Evolutionary conservation across 30 jellyfish, hydroid and myxozoan genomes (phyloP), one percentile per base, ranked within the genome.

Genomic region (Mastigias papua): DNA sequence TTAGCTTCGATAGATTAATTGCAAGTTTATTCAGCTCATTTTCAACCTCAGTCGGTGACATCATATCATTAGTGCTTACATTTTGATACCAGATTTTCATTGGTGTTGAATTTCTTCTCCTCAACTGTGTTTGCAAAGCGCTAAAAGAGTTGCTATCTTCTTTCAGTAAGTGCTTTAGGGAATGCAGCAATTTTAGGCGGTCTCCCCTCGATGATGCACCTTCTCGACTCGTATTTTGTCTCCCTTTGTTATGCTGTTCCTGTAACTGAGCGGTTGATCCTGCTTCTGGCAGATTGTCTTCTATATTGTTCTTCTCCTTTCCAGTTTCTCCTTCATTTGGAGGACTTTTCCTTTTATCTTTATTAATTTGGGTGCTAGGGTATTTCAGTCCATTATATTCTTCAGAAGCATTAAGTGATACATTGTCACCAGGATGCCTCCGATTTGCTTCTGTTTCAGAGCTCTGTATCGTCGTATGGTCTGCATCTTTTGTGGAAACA

Each of bases 131-230:
- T 63, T 63, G 37, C 26, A 63, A 22, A 7, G 37, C 26, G 37
- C 19, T 25, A 15, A 25, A 42, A 1, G 19, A 7, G 19, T 63
- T 26, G 26, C 74, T 63, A 4, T 25, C 23, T 63, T 26, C 23
- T 25, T 42, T 63, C 23, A 26, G 34, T 6, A 83, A 34, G 34
- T 83, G 80, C 73, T 67, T 70, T 71, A 83, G 70, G 5, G 92
- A 83, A 26, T 62, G 30, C 9, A 82, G 57, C 86, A 82, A 83
- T 0, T 82, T 84, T 21, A 79, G 27, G n/a, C 78, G 19, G 20
- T 48, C 30, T 28, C n/a, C 48, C 37, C 26, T 78, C 26, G 37
- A 29, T 8, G 70, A 16, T 63, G 33, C 73, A 28, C 64, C 82
- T 2, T 42, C 29, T 27, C 35, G 33, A 9, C 83, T 63, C 26